Evolutionary conservation across 2,888 invertebrate species (phyloP).

Genomic region (Dolichopus griseipennis): DNA sequence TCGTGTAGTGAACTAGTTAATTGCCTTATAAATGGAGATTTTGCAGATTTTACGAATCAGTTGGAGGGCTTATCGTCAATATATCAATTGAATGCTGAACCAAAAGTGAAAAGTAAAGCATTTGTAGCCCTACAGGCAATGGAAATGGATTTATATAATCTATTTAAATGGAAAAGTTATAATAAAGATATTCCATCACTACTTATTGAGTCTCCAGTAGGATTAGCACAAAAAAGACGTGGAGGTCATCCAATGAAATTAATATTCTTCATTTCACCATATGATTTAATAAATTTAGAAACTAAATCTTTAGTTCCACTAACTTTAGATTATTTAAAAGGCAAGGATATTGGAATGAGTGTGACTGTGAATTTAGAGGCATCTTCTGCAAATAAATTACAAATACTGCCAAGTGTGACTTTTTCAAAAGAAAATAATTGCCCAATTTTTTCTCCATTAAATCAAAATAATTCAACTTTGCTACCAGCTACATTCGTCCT

Average conservation of each 20-base stretch:
- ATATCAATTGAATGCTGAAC: slow-evolving; percentile 89
- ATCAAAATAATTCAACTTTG: slow-evolving; percentile 75
- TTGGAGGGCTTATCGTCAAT: slow-evolving; percentile 85
- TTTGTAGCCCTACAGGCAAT: slow-evolving; percentile 85
- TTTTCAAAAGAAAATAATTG: slow-evolving; percentile 36
- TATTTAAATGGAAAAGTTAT: slow-evolving; percentile 68
- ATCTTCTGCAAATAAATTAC: slow-evolving; percentile 63
- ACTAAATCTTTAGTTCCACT: slow-evolving; percentile 63
- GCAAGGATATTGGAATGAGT: slow-evolving; percentile 69
- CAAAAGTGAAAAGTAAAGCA: slow-evolving; percentile 88
- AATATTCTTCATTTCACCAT: slow-evolving; percentile 89
- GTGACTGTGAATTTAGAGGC: slow-evolving; percentile 87
- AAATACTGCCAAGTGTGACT: slow-evolving; percentile 36
- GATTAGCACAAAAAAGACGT: slow-evolving; percentile 69
- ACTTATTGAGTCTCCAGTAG: slow-evolving; percentile 83
- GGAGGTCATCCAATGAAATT: slow-evolving; percentile 91
- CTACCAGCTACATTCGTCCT: slow-evolving; percentile 86
- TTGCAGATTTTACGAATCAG: slow-evolving; percentile 84
- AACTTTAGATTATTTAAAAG: slow-evolving; percentile 59
- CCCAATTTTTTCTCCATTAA: slow-evolving; percentile 72
- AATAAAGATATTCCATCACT: slow-evolving; percentile 58
- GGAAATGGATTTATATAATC: slow-evolving; percentile 76
- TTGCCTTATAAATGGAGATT: slow-evolving; percentile 76
- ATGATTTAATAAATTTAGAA: slow-evolving; percentile 75
- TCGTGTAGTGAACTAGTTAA: slow-evolving; percentile 83